These are phyloP conservation scores for Panonychus citri DNA, from an alignment of 1,140 invertebrate species.

Conservation along the genomic window DNA sequence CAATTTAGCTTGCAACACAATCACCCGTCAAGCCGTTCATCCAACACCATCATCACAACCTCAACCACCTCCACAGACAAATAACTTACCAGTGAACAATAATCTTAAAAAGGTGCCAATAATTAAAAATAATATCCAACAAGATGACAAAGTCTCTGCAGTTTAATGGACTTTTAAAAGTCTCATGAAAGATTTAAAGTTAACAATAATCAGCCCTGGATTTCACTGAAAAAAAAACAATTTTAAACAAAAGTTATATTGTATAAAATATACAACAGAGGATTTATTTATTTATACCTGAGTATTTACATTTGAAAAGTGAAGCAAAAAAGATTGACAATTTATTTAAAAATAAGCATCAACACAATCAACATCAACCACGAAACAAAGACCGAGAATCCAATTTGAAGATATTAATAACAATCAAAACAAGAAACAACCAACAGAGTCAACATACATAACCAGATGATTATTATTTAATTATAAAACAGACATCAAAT, in stretches of 20 bases:
- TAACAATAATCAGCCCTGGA: not conserved
- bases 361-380: too few relatives aligned
- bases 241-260: not conserved
- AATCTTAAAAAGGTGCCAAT: not conserved
- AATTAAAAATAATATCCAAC: not conserved
- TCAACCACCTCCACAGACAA: not conserved
- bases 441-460: too few relatives aligned
- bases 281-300: too few relatives aligned
- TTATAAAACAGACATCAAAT: too few relatives aligned
- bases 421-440: too few relatives aligned
- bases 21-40: not conserved
- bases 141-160: constrained; percentile 1
- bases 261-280: not conserved
- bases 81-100: not conserved
- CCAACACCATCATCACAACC: not conserved
- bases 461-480: too few relatives aligned
- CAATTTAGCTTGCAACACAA: not conserved
- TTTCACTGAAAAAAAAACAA: not conserved
- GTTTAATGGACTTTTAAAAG: not conserved
- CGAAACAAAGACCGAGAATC: too few relatives aligned
- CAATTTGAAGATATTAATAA: too few relatives aligned
- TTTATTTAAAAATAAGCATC: too few relatives aligned
- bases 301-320: too few relatives aligned
- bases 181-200: not conserved
- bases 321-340: too few relatives aligned